Conservation (phyloP, 2,888 invertebrate species). For the Hirudinaria manillensis region DNA sequence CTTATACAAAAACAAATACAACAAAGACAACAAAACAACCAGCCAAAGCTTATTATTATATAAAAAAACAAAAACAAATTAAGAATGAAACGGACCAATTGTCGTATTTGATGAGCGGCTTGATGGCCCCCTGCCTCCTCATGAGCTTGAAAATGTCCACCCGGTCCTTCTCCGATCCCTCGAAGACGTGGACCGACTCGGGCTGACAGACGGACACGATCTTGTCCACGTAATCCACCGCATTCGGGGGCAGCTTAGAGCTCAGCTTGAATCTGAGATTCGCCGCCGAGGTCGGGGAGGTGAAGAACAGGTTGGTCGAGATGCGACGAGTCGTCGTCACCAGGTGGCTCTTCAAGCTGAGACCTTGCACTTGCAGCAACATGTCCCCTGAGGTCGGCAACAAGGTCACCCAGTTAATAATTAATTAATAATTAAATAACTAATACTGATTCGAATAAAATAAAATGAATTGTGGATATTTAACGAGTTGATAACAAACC, state of each 20-base stretch:
- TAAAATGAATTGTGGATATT: too few relatives aligned
- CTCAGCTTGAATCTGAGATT: slow-evolving; percentile 22
- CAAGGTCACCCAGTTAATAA: too few relatives aligned
- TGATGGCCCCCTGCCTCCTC: slow-evolving; percentile 68
- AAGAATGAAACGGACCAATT: slow-evolving; percentile 66
- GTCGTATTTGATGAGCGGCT: slow-evolving; percentile 77
- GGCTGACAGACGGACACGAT: slow-evolving; percentile 56
- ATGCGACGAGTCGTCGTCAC: not conserved
- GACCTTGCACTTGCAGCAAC: not conserved
- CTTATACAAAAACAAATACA: too few relatives aligned
- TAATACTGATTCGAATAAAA: too few relatives aligned
- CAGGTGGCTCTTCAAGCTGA: not conserved
- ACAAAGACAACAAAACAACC: too few relatives aligned
- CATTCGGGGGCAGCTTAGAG: slow-evolving; percentile 48
- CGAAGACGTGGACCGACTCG: slow-evolving; percentile 84
- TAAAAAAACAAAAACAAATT: not conserved
- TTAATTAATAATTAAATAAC: too few relatives aligned
- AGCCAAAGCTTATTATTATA: too few relatives aligned
- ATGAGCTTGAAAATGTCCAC: slow-evolving; percentile 69
- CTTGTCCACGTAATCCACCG: slow-evolving; percentile 52
- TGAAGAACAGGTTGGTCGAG: slow-evolving; percentile 19
- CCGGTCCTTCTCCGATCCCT: slow-evolving; percentile 81
- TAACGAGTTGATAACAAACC: too few relatives aligned
- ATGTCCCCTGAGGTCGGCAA: not conserved
- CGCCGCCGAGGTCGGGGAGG: slow-evolving; percentile 10